Conservation (phyloP, 2,888 invertebrate genomes). For the Alviniconcha strummeri region DNA sequence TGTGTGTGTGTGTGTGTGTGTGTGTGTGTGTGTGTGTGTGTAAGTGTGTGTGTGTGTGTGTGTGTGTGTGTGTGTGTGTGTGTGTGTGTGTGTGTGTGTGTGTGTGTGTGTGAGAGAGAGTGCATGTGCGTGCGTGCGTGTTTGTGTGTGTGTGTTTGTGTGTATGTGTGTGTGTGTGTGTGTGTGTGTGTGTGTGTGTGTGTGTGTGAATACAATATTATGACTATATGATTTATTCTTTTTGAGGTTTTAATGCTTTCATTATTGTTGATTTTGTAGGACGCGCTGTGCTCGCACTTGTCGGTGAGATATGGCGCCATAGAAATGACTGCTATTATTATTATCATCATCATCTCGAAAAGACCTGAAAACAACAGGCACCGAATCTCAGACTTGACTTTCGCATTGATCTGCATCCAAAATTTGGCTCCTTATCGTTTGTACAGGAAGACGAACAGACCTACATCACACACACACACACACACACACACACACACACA, state of each 20-base stretch:
- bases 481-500: not conserved
- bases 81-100: no score
- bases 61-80: not conserved
- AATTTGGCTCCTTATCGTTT: no score
- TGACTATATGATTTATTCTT: not conserved
- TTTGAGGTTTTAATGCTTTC: no score
- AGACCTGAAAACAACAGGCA: no score
- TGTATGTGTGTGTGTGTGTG: not conserved
- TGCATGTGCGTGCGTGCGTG: not conserved
- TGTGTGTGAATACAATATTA: not conserved
- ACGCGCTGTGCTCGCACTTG: no score
- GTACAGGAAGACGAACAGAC: no score
- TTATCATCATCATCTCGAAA: no score
- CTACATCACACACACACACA: not conserved
- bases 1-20: not conserved
- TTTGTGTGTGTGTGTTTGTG: not conserved
- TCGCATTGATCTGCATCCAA: no score
- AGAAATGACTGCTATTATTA: no score
- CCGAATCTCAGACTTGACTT: no score
- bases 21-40: not conserved
- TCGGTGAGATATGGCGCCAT: no score
- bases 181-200: not conserved
- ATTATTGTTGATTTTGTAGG: no score
- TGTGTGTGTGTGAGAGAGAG: not conserved
- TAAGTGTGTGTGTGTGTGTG: not conserved